Conservation (phyloP, 1,140 invertebrate genomes). For the Drosophila ironensis region DNA sequence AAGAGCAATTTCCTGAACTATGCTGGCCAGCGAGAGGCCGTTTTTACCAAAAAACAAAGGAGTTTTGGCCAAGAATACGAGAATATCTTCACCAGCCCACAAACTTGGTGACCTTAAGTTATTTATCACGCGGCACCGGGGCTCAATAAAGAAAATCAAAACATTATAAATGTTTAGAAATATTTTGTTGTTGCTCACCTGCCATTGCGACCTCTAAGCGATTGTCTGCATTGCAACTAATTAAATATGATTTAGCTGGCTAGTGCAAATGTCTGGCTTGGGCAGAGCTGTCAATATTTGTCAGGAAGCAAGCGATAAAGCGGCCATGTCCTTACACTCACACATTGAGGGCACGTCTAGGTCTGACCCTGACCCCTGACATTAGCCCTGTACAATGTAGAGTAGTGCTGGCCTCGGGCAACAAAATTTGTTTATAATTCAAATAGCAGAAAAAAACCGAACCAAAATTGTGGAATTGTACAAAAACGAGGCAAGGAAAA, state of each 20-base stretch:
- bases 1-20: slow-evolving; percentile 29
- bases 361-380: slow-evolving; percentile 66
- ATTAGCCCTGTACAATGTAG: slow-evolving; percentile 41
- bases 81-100: background rate
- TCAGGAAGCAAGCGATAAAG: slow-evolving; percentile 25
- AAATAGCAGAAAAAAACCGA: slow-evolving; percentile 41
- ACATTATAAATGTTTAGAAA: no score
- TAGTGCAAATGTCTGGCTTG: slow-evolving; percentile 19
- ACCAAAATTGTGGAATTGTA: slow-evolving; percentile 32
- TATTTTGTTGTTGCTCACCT: no score
- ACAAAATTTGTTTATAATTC: slow-evolving; percentile 76
- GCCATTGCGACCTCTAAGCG: slow-evolving; percentile 34
- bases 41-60: no score
- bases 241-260: slow-evolving; percentile 62
- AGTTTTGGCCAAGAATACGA: background rate
- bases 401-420: slow-evolving; percentile 52
- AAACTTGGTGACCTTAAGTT: background rate
- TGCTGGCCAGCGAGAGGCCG: background rate
- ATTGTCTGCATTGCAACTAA: slow-evolving; percentile 53
- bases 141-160: no score
- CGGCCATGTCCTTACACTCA: slow-evolving; percentile 45
- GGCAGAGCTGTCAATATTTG: slow-evolving; percentile 56
- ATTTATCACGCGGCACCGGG: no score
- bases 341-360: slow-evolving; percentile 9
- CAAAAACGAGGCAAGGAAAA: slow-evolving; percentile 61